Base-by-base conservation (phyloP, 1,140 invertebrate genomes). In the Eurosta solidaginis region DNA sequence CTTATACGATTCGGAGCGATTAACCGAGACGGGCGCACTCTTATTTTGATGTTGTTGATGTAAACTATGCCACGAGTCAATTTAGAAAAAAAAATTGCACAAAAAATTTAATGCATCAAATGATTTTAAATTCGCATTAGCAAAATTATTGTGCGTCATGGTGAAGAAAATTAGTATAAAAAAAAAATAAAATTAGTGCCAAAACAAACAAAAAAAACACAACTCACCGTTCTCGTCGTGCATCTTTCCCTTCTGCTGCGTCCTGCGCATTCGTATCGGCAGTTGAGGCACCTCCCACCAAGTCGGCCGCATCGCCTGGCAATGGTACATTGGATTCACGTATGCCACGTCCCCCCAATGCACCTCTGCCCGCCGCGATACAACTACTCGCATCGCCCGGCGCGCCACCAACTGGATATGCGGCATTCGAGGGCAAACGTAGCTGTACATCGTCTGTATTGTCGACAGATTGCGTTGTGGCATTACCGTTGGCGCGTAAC, bases 1-100 rank as follows among this genome's bases (percentile, higher is more conserved):
- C 79, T 88, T 88, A 47, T 88, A 88, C 12, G 87, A 88, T 76
- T 88, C 87, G 27, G 86, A 88, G 1, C 86, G 86, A 81, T 87
- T 88, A 1, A 87, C 86, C 0, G 86, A 87, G 5, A 87, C 85
- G 14, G 86, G 86, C 2, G 86, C 86, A 54, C 85, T 86, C 68
- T 86, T 86, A 42, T 81, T 82, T 54, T 86, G 83, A 22, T 82
- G 81, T 78, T 86, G 79, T 47, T 78, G 82, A 52, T 81, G 83
- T 81, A 83, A 86, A 36, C 85, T 86, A 59, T 1, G 10, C n/a
- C 25, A 36, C 20, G 22, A 6, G 17, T 17, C 45, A 12, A n/a
- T 49, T 40, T 40, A 3, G 25, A 54, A 17, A 22, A 27, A 42
- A 44, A 76, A 9, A 29, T 50, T 42, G 12, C 22, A 22, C 17